These are phyloP conservation scores for Sparus aurata DNA, from an alignment of 2,797 vertebrate species.

Conservation along the genomic window DNA sequence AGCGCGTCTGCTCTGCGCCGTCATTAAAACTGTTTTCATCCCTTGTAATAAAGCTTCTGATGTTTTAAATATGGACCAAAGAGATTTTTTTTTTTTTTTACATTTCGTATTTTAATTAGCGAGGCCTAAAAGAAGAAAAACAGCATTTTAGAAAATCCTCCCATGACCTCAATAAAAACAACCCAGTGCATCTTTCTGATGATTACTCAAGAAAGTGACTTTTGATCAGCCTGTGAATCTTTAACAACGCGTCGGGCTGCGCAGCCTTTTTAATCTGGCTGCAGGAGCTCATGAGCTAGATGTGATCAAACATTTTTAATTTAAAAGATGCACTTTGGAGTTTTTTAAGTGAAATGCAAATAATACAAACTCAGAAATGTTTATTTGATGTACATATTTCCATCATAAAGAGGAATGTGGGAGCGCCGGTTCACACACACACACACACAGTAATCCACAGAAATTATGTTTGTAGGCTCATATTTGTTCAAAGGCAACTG, in stretches of 20 bases:
- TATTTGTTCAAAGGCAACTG: no score
- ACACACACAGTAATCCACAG: no score
- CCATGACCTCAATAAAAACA: slow-evolving; percentile 8
- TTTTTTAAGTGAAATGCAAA: no score
- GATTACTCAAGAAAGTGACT: not conserved
- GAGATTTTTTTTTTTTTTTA: not conserved
- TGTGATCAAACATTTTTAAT: no score
- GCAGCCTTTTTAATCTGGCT: no score
- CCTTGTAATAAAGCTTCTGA: not conserved
- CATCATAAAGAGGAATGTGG: no score
- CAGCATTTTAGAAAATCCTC: not conserved
- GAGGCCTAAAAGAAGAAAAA: not conserved
- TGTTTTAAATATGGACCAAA: not conserved
- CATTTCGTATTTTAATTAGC: not conserved
- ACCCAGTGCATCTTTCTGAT: not conserved
- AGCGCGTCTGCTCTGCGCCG: not conserved
- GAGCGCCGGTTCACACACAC: no score
- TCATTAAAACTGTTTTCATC: not conserved
- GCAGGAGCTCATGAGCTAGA: no score
- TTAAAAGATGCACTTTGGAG: no score
- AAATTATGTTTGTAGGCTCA: no score
- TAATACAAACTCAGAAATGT: no score
- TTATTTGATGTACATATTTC: no score
- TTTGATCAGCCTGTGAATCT: not conserved
- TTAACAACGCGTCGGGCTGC: not conserved